These are phyloP conservation scores for Sclerodermus sp. DNA, from an alignment of 2,888 invertebrate genomes.

Conservation along the genomic window DNA sequence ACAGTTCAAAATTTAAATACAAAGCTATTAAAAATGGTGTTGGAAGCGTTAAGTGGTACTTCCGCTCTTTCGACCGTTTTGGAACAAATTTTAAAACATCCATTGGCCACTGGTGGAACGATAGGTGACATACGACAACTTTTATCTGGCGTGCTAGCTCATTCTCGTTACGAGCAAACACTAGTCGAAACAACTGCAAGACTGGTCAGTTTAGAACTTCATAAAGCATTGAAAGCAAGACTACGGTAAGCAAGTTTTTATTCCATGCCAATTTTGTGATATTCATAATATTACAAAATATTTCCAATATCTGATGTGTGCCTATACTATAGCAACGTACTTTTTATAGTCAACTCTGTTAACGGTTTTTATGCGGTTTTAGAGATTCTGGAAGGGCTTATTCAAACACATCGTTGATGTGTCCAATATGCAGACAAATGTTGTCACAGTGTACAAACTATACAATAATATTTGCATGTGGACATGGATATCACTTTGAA, in stretches of 20 bases:
- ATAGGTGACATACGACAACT: slow-evolving; percentile 67
- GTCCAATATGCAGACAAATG: slow-evolving; percentile 46
- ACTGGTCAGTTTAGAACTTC: slow-evolving; percentile 71
- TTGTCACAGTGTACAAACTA: slow-evolving; percentile 46
- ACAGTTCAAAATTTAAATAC: slow-evolving; percentile 44
- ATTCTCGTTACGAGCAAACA: slow-evolving; percentile 75
- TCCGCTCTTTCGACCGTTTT: slow-evolving; percentile 62
- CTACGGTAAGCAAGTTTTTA: slow-evolving; percentile 38
- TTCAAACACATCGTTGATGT: slow-evolving; percentile 40
- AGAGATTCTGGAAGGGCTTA: slow-evolving; percentile 50
- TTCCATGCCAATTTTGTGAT: background rate
- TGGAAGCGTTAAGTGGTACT: slow-evolving; percentile 53
- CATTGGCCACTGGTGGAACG: slow-evolving; percentile 60
- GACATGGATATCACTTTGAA: slow-evolving; percentile 50
- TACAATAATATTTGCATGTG: slow-evolving; percentile 48
- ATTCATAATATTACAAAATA: background rate
- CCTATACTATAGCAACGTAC: too few species aligned
- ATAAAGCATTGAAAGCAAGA: slow-evolving; percentile 56
- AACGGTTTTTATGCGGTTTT: background rate
- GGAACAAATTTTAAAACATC: slow-evolving; percentile 62
- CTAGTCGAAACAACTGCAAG: slow-evolving; percentile 70
- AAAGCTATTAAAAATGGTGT: slow-evolving; percentile 48
- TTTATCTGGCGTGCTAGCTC: slow-evolving; percentile 71
- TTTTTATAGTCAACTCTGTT: slow-evolving; percentile 8
- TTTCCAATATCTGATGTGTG: background rate